A percentile compares a stretch with the other conserved stretches of the same genome.
Evolutionary conservation across 2,113 vertebrate species (phyloP).

Genomic region (Fregata magnificens): DNA sequence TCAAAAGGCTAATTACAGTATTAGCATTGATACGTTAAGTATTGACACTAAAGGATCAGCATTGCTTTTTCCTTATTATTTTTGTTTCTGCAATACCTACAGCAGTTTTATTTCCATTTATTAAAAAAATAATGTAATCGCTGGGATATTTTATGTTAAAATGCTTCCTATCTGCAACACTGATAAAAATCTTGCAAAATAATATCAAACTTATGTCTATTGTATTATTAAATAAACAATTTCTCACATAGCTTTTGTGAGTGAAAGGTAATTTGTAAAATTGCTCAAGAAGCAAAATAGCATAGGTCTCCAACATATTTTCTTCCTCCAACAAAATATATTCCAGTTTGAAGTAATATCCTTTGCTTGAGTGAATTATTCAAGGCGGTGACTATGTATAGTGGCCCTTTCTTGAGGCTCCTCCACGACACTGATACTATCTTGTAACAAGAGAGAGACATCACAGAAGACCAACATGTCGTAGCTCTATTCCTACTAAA

Average conservation of each 20-base stretch:
- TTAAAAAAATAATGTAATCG: rapidly evolving
- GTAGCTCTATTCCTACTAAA: background rate
- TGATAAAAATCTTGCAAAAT: background rate
- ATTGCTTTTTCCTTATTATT: background rate
- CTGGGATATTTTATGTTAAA: background rate
- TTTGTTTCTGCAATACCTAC: background rate
- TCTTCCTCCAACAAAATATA: background rate
- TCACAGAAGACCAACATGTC: background rate
- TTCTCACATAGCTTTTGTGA: background rate
- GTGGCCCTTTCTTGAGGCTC: background rate
- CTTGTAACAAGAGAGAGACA: background rate
- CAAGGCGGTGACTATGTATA: background rate
- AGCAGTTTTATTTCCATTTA: background rate
- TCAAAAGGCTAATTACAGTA: background rate
- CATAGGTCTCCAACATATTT: background rate
- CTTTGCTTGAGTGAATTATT: background rate
- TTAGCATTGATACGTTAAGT: background rate
- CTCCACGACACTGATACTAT: background rate
- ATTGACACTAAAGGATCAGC: background rate
- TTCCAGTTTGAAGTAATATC: background rate
- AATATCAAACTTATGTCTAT: background rate
- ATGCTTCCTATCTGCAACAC: background rate
- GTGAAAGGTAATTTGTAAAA: background rate
- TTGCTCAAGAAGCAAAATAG: background rate
- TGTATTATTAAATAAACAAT: background rate